These are phyloP conservation scores for Lasioglossum baleicum DNA, from an alignment of 1,140 invertebrate genomes.

Conservation along the genomic window DNA sequence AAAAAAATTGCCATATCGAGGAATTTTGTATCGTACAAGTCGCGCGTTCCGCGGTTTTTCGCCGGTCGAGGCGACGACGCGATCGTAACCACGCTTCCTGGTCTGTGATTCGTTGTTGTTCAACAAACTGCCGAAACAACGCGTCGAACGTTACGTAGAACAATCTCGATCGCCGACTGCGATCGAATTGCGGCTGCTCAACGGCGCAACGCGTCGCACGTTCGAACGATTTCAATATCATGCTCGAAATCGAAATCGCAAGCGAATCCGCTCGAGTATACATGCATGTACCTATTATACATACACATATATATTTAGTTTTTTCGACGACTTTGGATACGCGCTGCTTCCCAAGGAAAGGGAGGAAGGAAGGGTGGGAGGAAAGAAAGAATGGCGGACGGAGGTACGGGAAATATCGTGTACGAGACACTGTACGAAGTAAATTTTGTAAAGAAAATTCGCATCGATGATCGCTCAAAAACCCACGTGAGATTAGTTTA, in stretches of 20 bases:
- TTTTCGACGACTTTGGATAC: background rate
- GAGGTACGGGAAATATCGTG: background rate
- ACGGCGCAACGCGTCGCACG: no score
- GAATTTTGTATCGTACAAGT: conserved; percentile 73
- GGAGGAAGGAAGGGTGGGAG: no score
- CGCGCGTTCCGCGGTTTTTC: conserved; percentile 70
- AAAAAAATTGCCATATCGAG: conserved; percentile 76
- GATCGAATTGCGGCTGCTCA: background rate
- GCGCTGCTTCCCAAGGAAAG: background rate
- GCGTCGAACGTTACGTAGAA: background rate
- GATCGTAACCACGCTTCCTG: no score
- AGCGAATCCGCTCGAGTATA: no score
- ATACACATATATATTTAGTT: no score
- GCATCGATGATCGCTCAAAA: conserved; percentile 48
- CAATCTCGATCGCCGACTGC: background rate
- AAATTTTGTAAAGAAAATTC: background rate
- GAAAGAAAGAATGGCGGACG: background rate
- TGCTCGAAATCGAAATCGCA: no score
- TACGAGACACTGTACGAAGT: background rate
- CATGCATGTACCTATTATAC: no score
- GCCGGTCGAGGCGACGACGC: conserved; percentile 62
- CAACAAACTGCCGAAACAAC: background rate
- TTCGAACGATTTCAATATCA: no score
- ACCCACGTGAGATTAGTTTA: conserved; percentile 45
- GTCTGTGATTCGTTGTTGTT: background rate